Evolutionary conservation across 2,113 vertebrate species (phyloP), one percentile per base, ranked within the genome.

Genomic region (Macquaria australasica): DNA sequence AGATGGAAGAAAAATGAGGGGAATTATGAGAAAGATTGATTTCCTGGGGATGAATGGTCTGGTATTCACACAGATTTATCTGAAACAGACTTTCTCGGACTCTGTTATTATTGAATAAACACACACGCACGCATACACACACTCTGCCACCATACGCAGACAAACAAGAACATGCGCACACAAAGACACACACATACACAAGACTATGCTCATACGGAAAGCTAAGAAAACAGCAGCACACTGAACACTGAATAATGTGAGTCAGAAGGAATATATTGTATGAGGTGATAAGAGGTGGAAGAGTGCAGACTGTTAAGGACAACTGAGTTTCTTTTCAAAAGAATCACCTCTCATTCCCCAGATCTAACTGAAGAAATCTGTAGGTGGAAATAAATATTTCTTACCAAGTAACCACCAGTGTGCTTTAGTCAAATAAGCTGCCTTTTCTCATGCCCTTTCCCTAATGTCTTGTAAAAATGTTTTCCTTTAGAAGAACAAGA

Each of bases 21-120:
- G 93, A 94, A 95, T 95, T 95, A 95, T 94, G 91, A 93, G 91
- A 92, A 93, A 93, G 92, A 95, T 94, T 94, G 93, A 95, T 95
- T 94, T 93, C 91, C 89, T 82, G 78, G 87, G 91, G 92, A 94
- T 92, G 94, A 94, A 94, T 90, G 90, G 90, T 88, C 87, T 89
- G 89, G 73, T 93, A 84, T 94, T 93, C 89, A 75, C 86, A 88
- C 85, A 79, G 88, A 92, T 94, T 95, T 95, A 94, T 94, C 93
- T 88, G 84, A 93, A 91, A 88, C 88, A 88, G 91, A 90, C 94
- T 92, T 89, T 91, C 81, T 91, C 78, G 63, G 87, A 89, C 88
- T 92, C 84, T 72, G 90, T 92, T 94, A 89, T 93, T 91, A 91
- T 91, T 92, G 92, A 90, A 92, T 82, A 90, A 93, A 92, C 88